Percentiles rank a stretch among this genome's conserved stretches.
phyloP scores from a whole-genome alignment of 1,140 invertebrate species.

The Conus betulinus region DNA sequence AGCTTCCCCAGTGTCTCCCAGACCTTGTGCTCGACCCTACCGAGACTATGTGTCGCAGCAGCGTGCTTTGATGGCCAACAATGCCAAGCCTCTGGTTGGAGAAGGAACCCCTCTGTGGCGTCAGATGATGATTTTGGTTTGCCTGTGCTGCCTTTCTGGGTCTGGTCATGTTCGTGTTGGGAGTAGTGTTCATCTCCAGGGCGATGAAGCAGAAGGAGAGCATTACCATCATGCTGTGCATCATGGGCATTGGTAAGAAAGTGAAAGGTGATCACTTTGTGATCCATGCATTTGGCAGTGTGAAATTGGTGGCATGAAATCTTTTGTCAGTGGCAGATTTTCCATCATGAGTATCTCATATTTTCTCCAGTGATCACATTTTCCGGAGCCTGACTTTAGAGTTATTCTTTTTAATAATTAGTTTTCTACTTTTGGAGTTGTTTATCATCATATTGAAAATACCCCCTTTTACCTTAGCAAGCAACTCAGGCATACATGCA shows the following conservation, averaged over 20 bases:
- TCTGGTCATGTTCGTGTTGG: constrained; percentile 59
- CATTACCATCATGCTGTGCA: constrained; percentile 66
- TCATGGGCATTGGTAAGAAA: constrained; percentile 66
- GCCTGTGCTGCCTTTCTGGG: constrained; percentile 59
- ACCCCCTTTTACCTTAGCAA: no score
- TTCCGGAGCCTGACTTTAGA: no score
- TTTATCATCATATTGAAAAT: no score
- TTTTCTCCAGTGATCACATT: no score
- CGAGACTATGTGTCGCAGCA: constrained; percentile 47
- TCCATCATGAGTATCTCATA: neutral
- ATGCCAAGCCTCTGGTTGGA: constrained; percentile 36
- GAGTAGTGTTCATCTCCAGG: constrained; percentile 57
- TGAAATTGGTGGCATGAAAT: neutral
- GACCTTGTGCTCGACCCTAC: constrained; percentile 43
- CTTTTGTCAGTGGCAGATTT: neutral
- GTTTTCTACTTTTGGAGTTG: no score
- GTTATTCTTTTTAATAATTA: no score
- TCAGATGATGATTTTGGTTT: constrained; percentile 65
- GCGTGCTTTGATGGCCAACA: constrained; percentile 19
- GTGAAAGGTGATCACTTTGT: neutral
- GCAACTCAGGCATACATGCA: neutral
- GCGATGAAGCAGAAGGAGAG: constrained; percentile 57
- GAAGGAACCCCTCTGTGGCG: constrained; percentile 54
- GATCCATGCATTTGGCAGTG: neutral
- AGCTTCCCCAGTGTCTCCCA: constrained; percentile 41